Conservation (phyloP, 2,113 vertebrate genomes). For the Scytalopus superciliaris region DNA sequence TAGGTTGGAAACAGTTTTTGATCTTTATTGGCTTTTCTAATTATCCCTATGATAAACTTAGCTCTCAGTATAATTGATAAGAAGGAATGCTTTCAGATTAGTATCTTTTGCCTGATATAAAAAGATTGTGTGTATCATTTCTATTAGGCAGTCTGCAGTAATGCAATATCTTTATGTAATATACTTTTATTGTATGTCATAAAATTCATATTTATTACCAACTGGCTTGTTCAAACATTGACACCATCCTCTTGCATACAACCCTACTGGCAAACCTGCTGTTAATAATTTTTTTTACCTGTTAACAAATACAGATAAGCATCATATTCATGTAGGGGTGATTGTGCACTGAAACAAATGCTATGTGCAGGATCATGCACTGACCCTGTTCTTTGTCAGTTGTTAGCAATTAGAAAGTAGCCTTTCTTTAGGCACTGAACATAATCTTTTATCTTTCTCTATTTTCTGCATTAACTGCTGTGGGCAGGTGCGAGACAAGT, state of each 20-base stretch:
- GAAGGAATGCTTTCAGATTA: neutral
- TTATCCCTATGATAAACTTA: neutral
- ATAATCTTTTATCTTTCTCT: neutral
- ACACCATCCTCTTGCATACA: neutral
- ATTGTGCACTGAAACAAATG: neutral
- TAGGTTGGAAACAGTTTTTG: neutral
- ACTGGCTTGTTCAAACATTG: neutral
- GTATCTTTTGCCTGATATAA: neutral
- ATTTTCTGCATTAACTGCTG: neutral
- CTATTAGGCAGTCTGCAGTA: neutral
- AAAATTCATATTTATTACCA: neutral
- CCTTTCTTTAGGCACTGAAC: neutral
- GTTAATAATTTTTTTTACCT: neutral
- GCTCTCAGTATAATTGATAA: neutral
- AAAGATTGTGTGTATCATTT: neutral
- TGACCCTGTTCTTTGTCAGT: neutral
- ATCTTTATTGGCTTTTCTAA: conserved; percentile 5
- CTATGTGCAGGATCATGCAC: neutral
- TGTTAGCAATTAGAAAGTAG: neutral
- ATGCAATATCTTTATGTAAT: neutral
- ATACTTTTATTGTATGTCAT: neutral
- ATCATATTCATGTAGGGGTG: neutral
- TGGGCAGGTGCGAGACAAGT: neutral
- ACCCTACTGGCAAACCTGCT: neutral
- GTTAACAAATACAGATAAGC: neutral